Percentiles rank a stretch among this genome's conserved stretches.
Evolutionary conservation across 2,113 vertebrate species (phyloP).

Genomic region (pig (Sus scrofa)): T2T-Sscrofa CM000812.6:47960501-47961000

Average conservation of each 20-base stretch:
- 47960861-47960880: rapidly evolving
- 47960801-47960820: not conserved
- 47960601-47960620: not conserved
- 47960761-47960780: not conserved
- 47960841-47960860: not conserved
- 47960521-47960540: not conserved
- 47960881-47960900: not conserved
- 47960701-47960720: not conserved
- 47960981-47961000: not conserved
- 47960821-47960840: not conserved
- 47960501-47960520: not conserved
- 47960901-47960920: not conserved
- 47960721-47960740: not conserved
- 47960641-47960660: not conserved
- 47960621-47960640: not conserved
- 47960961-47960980: not conserved
- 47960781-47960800: not conserved
- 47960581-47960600: not conserved
- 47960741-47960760: not conserved
- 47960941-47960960: too few species aligned
- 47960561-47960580: not conserved
- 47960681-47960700: not conserved
- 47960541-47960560: not conserved
- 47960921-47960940: not conserved
- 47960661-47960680: not conserved